Base-by-base conservation (phyloP, 2,797 vertebrate species). In the Acanthurus tractus region DNA sequence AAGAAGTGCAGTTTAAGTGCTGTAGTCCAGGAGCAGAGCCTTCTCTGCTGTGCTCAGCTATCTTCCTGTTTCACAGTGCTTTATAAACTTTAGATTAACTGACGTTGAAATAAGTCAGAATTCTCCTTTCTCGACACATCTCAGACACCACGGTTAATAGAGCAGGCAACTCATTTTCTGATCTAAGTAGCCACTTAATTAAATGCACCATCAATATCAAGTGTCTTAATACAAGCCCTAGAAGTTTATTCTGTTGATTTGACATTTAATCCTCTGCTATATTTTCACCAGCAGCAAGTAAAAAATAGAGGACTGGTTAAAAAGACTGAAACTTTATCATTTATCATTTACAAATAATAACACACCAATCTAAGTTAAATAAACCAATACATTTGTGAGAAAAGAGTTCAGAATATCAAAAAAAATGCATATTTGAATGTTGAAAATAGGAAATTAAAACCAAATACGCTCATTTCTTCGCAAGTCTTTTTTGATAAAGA, bases 141-240 rank as follows among this genome's bases (percentile, higher is more conserved):
- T 42, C 22, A 40, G 44, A 38, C 18, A 2, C 23, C 42, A 14
- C 69, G 76, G 52, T 74, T 61, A 82, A 62, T 58, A 44, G 64
- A 80, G 62, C 64, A 67, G 58, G 74, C 52, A 45, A 76, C 10
- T 23, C 62, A 76, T 80, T 71, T 70, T 73, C 68, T 49, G 10
- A 63, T 73, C 25, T 40, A 71, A 79, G 54, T 64, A 46, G 72
- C 29, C 48, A 72, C 49, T 79, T 70, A 67, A 79, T 77, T 23
- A 65, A 83, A 83, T 52, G 44, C 46, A 9, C 18, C 17, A 11
- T 17, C 54, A 45, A 45, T 59, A 72, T 83, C 38, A 67, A 77
- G 52, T 45, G 25, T 75, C 48, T 66, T 42, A 22, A 63, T 54
- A 63, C 15, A n/a, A 64, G 38, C 18, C 29, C 15, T 46, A 53